A percentile compares a stretch with the other conserved stretches of the same genome.
Conservation (phyloP, 2,113 vertebrate species). For the Spilogale gracilis region DNA sequence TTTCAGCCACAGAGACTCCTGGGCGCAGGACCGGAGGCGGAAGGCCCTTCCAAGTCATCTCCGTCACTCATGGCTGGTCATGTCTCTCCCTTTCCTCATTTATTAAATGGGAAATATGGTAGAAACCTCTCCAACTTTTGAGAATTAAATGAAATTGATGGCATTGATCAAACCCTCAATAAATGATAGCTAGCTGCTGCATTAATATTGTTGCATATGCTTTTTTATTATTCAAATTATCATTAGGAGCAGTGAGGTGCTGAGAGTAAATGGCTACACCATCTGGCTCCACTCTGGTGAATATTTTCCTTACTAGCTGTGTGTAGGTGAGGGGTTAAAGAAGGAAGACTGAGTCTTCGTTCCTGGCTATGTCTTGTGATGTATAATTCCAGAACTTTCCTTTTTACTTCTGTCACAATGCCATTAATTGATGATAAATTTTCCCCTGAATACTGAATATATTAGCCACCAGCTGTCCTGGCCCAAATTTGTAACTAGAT, state of each 20-base stretch:
- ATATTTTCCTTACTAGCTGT: not conserved
- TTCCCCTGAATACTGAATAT: not conserved
- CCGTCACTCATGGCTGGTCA: accelerated
- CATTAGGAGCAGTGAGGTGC: no score
- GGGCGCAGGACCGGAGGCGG: not conserved
- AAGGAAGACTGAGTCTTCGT: not conserved
- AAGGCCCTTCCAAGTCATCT: no score
- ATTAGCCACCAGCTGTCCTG: not conserved
- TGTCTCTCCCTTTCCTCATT: not conserved
- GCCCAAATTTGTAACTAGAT: not conserved
- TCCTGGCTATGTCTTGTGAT: not conserved
- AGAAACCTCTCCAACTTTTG: not conserved
- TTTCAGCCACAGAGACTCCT: not conserved
- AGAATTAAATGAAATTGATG: not conserved
- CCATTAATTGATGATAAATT: not conserved
- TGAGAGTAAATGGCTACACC: not conserved
- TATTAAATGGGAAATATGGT: not conserved
- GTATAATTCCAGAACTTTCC: not conserved
- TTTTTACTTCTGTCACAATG: not conserved
- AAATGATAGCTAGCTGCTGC: not conserved
- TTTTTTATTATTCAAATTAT: not conserved
- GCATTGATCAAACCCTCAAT: not conserved
- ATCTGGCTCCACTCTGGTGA: accelerated
- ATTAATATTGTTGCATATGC: no score
- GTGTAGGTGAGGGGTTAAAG: not conserved